Evolutionary conservation across 2,888 invertebrate species (phyloP).

Genomic region (Erynnis tages): DNA sequence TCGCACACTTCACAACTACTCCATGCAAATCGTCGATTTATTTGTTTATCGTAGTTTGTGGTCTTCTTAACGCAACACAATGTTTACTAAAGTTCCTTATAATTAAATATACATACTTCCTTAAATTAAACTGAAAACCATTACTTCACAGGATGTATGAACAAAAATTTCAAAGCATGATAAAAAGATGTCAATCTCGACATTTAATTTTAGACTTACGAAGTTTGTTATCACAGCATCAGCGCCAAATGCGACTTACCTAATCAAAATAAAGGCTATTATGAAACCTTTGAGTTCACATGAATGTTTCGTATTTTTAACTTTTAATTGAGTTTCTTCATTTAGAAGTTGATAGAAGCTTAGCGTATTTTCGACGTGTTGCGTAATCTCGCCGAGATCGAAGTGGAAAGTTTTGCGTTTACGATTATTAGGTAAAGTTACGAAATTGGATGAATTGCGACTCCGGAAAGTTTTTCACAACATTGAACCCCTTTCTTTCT

Average conservation of each 20-base stretch:
- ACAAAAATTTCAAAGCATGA: background rate
- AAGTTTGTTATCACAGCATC: slow-evolving; percentile 39
- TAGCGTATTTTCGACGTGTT: slow-evolving; percentile 42
- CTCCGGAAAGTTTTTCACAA: slow-evolving; percentile 16
- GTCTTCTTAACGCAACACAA: too few relatives aligned
- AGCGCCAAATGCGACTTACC: slow-evolving; percentile 42
- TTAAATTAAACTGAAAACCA: too few relatives aligned
- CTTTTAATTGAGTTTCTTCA: slow-evolving; percentile 47
- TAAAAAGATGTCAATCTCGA: slow-evolving; percentile 31
- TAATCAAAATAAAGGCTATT: slow-evolving; percentile 43
- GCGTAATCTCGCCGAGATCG: slow-evolving; percentile 32
- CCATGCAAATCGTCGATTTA: too few relatives aligned
- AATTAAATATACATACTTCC: too few relatives aligned
- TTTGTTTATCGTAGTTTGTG: too few relatives aligned
- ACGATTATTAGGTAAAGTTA: slow-evolving; percentile 36
- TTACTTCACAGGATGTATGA: too few relatives aligned
- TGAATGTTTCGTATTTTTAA: slow-evolving; percentile 43
- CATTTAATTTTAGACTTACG: slow-evolving; percentile 37
- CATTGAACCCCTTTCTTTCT: slow-evolving; percentile 10
- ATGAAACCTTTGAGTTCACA: slow-evolving; percentile 45
- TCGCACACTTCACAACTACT: too few relatives aligned
- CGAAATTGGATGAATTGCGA: slow-evolving; percentile 31
- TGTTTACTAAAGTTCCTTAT: background rate
- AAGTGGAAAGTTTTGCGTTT: slow-evolving; percentile 28
- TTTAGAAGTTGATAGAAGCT: slow-evolving; percentile 42